Base-by-base conservation (phyloP, 2,797 vertebrate species). In the Tragopan temminckii region DNA sequence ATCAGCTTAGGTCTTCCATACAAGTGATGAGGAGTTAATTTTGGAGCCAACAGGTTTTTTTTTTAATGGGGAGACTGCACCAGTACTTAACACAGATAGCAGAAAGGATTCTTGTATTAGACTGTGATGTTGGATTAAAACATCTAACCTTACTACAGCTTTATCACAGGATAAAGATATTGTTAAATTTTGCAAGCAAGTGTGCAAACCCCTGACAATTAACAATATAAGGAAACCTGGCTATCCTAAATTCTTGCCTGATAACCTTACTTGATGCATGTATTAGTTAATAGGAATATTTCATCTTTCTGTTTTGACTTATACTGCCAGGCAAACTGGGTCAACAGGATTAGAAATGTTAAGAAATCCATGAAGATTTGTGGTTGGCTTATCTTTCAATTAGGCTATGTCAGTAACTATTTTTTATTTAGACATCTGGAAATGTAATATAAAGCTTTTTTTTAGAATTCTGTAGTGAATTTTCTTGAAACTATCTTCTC, bases 11-110 rank as follows among this genome's bases (percentile, higher is more conserved):
- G 5, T 66, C 38, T 46, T 46, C 15, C 20, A 35, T 61, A n/a
- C 48, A 5, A 59, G 19, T 57, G 42, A 10, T 8, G 8, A 15
- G 33, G 64, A 59, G 52, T 66, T 77, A 31, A 31, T 17, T 21
- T 10, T 5, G n/a, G 29, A 71, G 45, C 25, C 1, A 1, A 35
- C 13, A 13, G 27, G 17, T 21, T 50, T 50, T 50, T 50, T 48
- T 43, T 43, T 15, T 36, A 52, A 35, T 2, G 0, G 14, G n/a
- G 23, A 52, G 57, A 52, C 15, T 43, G 20, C 0, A 1, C 11
- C 16, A 33, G 33, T 45, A 33, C 40, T 62, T 77, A 29, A 35
- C 43, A 25, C 19, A 58, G 36, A 13, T 33, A n/a, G 35, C 23
- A 61, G 23, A 29, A 75, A 29, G 66, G 25, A 19, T 57, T 61